Percentiles rank a stretch among this genome's conserved stretches.
These are phyloP conservation scores for Lutraria lutraria DNA, from an alignment of 2,888 invertebrate genomes.

Conservation along the genomic window DNA sequence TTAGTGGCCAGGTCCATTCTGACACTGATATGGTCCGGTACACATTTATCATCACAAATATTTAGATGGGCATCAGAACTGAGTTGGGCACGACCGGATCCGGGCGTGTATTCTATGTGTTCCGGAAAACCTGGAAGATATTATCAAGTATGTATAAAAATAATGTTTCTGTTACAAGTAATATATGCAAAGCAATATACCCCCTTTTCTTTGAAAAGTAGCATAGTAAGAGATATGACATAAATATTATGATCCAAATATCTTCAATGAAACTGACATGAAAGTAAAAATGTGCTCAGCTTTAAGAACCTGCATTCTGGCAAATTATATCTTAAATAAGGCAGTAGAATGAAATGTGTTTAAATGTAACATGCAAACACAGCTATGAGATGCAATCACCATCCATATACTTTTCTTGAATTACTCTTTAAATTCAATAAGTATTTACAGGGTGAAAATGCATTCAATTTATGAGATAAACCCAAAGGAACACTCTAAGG, in stretches of 20 bases:
- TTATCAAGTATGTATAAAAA: neutral
- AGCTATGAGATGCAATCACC: no score
- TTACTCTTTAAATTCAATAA: constrained; percentile 1
- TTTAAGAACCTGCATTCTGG: no score
- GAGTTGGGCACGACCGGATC: constrained; percentile 92
- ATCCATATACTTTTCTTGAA: neutral
- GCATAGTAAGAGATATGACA: no score
- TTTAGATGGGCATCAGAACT: constrained; percentile 91
- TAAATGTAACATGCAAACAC: neutral
- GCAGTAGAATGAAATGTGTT: neutral
- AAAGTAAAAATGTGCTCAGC: no score
- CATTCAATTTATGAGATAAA: neutral
- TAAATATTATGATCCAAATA: no score
- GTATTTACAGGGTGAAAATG: neutral
- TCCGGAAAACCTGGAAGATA: constrained; percentile 91
- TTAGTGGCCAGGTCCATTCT: constrained; percentile 91
- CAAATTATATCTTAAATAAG: no score
- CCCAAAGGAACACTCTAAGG: neutral
- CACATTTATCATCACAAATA: constrained; percentile 87
- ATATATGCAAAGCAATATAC: no score
- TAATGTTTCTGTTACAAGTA: neutral
- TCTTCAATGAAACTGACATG: no score
- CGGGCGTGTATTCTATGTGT: constrained; percentile 94
- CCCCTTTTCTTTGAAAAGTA: no score
- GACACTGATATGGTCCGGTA: constrained; percentile 86